Evolutionary conservation across 2,888 invertebrate species (phyloP).

Genomic region (Muscina levida): DNA sequence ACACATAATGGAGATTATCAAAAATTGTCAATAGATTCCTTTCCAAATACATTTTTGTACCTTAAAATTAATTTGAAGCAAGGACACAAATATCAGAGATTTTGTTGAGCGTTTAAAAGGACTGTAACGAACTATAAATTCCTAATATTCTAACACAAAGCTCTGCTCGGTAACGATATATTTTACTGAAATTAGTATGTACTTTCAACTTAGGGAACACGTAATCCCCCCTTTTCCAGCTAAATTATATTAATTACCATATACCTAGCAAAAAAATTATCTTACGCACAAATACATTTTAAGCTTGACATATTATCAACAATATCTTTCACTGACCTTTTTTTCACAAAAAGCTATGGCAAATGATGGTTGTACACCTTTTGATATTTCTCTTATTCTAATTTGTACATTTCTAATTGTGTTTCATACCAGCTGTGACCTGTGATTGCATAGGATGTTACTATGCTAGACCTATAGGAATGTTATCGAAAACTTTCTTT

Average conservation of each 20-base stretch:
- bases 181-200: neutral
- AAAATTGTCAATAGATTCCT: too few relatives aligned
- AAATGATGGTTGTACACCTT: neutral
- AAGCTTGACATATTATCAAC: too few relatives aligned
- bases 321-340: too few relatives aligned
- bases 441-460: neutral
- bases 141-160: too few relatives aligned
- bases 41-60: too few relatives aligned
- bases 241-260: neutral
- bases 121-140: too few relatives aligned
- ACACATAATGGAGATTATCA: too few relatives aligned
- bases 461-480: neutral
- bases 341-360: neutral
- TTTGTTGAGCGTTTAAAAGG: too few relatives aligned
- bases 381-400: neutral
- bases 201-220: neutral
- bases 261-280: neutral
- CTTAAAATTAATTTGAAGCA: too few relatives aligned
- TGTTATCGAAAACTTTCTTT: neutral
- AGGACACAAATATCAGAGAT: too few relatives aligned
- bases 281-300: too few relatives aligned
- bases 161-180: neutral
- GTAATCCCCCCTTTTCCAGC: neutral
- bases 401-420: constrained; percentile 2
- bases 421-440: constrained; percentile 20